phyloP scores from a whole-genome alignment of 2,113 vertebrate species.

The Acrocephalus arundinaceus region DNA sequence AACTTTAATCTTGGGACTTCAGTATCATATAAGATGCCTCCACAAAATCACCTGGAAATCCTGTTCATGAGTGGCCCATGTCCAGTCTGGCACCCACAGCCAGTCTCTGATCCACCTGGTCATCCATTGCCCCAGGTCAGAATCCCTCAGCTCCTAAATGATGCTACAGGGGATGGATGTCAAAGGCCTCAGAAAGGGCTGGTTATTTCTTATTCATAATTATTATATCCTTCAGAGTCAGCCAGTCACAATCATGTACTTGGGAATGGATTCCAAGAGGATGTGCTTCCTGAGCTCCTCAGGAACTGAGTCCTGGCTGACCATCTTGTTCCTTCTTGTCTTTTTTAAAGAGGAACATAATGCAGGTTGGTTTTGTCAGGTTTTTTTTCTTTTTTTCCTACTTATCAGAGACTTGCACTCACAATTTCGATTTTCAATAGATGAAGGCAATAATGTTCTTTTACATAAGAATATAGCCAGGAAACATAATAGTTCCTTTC shows the following conservation, averaged over 20 bases:
- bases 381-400: background rate
- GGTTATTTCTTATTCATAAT: background rate
- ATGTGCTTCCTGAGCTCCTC: background rate
- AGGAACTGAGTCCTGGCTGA: background rate
- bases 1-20: background rate
- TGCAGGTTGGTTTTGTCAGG: background rate
- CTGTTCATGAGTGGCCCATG: rapidly evolving
- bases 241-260: rapidly evolving
- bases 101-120: background rate
- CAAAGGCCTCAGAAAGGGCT: background rate
- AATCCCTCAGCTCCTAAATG: background rate
- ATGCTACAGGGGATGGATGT: background rate
- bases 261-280: background rate
- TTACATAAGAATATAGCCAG: slow-evolving; percentile 32
- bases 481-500: slow-evolving; percentile 47
- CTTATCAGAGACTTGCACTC: background rate
- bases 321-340: background rate
- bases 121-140: background rate
- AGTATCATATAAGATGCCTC: background rate
- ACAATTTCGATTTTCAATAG: background rate
- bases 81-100: background rate
- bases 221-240: background rate
- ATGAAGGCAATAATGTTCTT: slow-evolving; percentile 13
- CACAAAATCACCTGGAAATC: background rate
- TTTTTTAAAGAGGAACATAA: background rate